These are phyloP conservation scores for Dynastes tityus DNA, from an alignment of 2,888 invertebrate species.

Conservation along the genomic window DNA sequence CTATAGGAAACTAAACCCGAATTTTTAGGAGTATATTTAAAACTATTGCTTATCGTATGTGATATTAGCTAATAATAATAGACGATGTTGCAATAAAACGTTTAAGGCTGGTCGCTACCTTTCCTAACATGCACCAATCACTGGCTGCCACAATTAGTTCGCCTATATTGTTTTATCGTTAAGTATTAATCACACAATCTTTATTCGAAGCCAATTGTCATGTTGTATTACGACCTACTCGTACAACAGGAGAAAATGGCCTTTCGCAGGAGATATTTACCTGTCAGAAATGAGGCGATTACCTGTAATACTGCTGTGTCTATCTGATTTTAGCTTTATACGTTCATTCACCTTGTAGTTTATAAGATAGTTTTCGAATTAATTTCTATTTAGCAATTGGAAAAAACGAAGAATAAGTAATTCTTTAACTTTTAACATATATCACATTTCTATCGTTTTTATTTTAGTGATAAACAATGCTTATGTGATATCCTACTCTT, in stretches of 20 bases:
- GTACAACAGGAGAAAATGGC: conserved; percentile 17
- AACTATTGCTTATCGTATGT: background rate
- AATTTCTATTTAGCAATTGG: no score
- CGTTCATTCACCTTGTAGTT: background rate
- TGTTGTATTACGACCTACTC: conserved; percentile 22
- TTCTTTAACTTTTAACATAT: no score
- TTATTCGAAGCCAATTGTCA: conserved; percentile 38
- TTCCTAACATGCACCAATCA: conserved; percentile 1
- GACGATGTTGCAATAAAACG: conserved; percentile 7
- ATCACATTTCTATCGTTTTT: no score
- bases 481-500: no score
- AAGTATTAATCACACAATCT: conserved; percentile 32
- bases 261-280: conserved; percentile 15
- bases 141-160: conserved; percentile 35
- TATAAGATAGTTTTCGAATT: no score
- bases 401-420: no score
- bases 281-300: conserved; percentile 4
- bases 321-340: conserved; percentile 3
- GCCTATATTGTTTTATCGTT: conserved; percentile 40
- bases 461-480: no score
- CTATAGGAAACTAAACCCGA: no score
- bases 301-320: background rate
- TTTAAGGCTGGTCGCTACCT: background rate
- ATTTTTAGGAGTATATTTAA: no score
- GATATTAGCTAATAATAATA: background rate